Evolutionary conservation across 1,140 invertebrate genomes (phyloP).

Genomic region (Chlorops oryzae): DNA sequence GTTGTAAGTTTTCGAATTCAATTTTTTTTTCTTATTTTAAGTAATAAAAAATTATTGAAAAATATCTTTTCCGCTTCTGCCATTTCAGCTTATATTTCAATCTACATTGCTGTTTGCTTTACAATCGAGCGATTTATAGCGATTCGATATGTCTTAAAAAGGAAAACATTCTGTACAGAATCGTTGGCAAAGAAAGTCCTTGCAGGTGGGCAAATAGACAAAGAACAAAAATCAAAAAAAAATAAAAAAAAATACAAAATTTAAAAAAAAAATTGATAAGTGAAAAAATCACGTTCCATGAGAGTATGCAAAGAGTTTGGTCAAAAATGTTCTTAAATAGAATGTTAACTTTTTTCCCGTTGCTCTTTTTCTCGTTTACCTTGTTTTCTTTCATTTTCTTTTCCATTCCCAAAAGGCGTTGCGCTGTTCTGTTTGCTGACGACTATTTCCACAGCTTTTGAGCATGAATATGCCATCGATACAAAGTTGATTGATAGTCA

Average conservation of each 20-base stretch:
- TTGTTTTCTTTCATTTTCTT: not conserved
- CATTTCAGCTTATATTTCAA: slow-evolving; percentile 60
- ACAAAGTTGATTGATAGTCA: slow-evolving; percentile 35
- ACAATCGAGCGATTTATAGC: slow-evolving; percentile 73
- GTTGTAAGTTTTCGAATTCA: no score
- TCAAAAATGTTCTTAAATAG: no score
- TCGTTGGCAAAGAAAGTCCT: slow-evolving; percentile 57
- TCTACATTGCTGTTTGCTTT: slow-evolving; percentile 73
- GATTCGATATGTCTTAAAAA: slow-evolving; percentile 68
- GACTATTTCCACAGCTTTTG: slow-evolving; percentile 60
- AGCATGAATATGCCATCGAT: slow-evolving; percentile 49
- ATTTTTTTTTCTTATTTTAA: not conserved
- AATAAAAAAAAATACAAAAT: no score
- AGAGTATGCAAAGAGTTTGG: no score
- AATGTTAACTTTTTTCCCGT: not conserved
- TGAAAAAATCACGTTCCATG: no score
- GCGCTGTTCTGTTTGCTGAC: slow-evolving; percentile 60
- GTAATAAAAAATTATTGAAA: not conserved
- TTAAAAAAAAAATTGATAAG: no score
- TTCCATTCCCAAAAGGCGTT: slow-evolving; percentile 40
- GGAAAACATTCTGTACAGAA: slow-evolving; percentile 65
- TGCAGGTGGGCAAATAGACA: slow-evolving; percentile 47
- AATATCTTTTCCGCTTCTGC: slow-evolving; percentile 5
- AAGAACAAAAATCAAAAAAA: no score
- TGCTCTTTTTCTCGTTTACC: not conserved